Base-by-base conservation (phyloP, 1,140 invertebrate genomes). In the Lasioglossum baleicum region DNA sequence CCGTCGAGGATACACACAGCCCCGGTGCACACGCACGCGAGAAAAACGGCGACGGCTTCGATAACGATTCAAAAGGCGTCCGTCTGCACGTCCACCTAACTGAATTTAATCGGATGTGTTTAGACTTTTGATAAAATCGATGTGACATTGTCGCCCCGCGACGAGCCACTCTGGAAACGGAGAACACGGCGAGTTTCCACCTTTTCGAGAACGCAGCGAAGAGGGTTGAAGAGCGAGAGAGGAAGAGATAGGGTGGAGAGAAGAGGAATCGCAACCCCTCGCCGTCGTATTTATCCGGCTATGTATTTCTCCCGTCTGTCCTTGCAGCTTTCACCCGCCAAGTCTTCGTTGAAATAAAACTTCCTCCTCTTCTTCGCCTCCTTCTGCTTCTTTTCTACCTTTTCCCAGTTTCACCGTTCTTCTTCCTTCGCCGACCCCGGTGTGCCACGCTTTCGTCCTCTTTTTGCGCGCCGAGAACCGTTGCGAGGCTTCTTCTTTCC, bases 241-340 rank as follows among this genome's bases (percentile, higher is more conserved):
- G n/a, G 11, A 10, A 58, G 56, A 58, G n/a, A 58, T 0, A 22
- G 2, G 35, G 26, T n/a, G n/a, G n/a, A 53, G 73, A 51, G 64
- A 81, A 81, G 73, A 64, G 58, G 79, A 77, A 81, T 82, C 78
- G 80, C 82, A 82, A 78, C 75, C 85, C 83, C 84, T 82, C n/a
- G n/a, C n/a, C 83, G 75, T 70, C 51, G 84, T 86, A 88, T 88
- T 88, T 88, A 88, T 88, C 86, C 84, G 87, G 63, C 86, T 83
- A 84, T 83, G 84, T 85, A 87, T 81, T 88, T 88, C 86, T 84
- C 85, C 84, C 80, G 87, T 88, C 87, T 87, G 87, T 87, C 83
- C 87, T n/a, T 53, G 81, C 63, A 66, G 79, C 82, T 85, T 82
- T 83, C 81, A 75, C 69, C 83, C 80, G n/a, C n/a, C n/a, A n/a